Conservation (phyloP, 2,888 invertebrate species). For the Cephus rjabovi region DNA sequence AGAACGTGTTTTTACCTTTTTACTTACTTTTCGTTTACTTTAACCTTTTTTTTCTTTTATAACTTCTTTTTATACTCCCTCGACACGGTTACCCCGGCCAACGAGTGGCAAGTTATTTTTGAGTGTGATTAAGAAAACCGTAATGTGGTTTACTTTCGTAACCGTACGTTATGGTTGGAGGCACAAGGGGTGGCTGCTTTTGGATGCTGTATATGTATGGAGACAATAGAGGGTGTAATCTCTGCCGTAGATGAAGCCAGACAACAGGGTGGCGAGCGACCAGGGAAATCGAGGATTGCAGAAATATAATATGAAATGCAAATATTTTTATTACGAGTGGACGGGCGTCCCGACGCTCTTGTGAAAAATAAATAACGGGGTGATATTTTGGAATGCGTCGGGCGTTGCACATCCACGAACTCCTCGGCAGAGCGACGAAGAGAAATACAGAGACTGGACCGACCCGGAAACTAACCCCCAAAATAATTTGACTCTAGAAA, state of each 20-base stretch:
- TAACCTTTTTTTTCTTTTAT: background rate
- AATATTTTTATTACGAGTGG: background rate
- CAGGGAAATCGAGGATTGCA: background rate
- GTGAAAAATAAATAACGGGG: background rate
- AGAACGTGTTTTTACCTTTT: background rate
- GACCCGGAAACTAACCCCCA: background rate
- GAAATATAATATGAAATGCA: background rate
- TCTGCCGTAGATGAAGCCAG: background rate
- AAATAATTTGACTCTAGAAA: background rate
- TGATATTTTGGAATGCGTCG: background rate
- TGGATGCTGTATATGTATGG: background rate
- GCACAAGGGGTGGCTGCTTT: background rate
- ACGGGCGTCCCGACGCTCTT: background rate
- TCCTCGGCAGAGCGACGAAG: background rate
- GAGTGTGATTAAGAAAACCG: background rate
- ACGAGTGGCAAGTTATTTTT: background rate
- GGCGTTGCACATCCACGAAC: background rate
- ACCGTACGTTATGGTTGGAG: background rate
- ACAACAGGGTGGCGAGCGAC: background rate
- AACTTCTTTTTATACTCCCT: background rate
- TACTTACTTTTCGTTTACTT: background rate
- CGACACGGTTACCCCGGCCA: background rate
- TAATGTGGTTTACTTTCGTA: background rate
- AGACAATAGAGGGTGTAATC: background rate
- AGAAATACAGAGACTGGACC: background rate